Evolutionary conservation across 2,888 invertebrate species (phyloP), one percentile per base, ranked within the genome.

Genomic region (Pemphredon lugubris): DNA sequence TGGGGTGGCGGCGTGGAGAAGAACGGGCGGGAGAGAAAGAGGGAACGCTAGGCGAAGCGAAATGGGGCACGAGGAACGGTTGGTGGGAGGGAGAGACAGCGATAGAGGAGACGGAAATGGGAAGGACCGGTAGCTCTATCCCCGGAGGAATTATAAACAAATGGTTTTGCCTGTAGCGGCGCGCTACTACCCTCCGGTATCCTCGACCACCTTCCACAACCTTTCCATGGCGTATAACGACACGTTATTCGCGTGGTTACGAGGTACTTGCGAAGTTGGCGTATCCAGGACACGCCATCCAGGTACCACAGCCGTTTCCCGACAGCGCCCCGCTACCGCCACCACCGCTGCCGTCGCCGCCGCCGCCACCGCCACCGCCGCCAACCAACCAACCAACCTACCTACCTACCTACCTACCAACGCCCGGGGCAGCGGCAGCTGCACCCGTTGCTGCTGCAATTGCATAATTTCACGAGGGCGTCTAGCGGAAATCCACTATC

Each of bases 401-500:
- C 30, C 30, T n/a, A 47, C 11, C 26, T 16, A 32, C 48, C 2
- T 14, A 48, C 16, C 32, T 6, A 7, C 32, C 34, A 13, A 42
- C 23, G 42, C 21, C 34, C 42, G 16, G 34, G 14, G n/a, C 40
- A 23, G 11, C 23, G n/a, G 21, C 44, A n/a, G 40, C 40, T 9
- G 13, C 5, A 13, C 7, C 20, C 90, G 87, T 83, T 68, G 85
- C 86, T 26, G 87, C 89, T 42, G 84, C 78, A 42, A 76, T 78
- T 68, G 90, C 90, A 83, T 87, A 90, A 71, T 87, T 87, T 64
- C 90, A 11, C n/a, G 16, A 16, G 16, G 16, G 7, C 18, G 9
- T 16, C 40, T 16, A 40, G 18, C 16, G 6, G 40, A 40, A 40
- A 40, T 40, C 18, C 40, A 7, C 16, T 40, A 5, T 4, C 34